Conservation (phyloP, 2,797 vertebrate genomes). For the Gephyroberyx darwinii region DNA sequence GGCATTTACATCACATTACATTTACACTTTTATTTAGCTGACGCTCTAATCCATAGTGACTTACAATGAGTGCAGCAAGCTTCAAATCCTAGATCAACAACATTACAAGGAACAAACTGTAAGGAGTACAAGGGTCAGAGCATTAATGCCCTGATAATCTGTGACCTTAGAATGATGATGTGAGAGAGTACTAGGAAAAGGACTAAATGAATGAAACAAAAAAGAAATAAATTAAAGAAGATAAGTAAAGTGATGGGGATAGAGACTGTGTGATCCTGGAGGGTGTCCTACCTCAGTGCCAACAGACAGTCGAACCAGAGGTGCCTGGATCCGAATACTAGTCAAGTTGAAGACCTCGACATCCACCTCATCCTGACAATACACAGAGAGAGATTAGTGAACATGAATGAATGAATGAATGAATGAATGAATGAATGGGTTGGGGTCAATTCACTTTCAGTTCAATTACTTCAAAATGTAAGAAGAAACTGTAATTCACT, state of each 20-base stretch:
- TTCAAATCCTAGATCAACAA: too few relatives aligned
- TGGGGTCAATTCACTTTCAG: not conserved
- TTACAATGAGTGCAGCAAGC: too few relatives aligned
- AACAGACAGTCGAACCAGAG: conserved; percentile 73
- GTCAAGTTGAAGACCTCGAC: conserved; percentile 76
- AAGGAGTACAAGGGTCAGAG: too few relatives aligned
- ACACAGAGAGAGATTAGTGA: conserved; percentile 1
- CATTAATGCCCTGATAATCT: too few relatives aligned
- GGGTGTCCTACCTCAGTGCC: conserved; percentile 70
- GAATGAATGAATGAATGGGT: not conserved
- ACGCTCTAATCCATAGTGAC: not conserved
- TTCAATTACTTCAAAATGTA: not conserved
- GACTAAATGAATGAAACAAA: too few relatives aligned
- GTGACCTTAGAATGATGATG: too few relatives aligned
- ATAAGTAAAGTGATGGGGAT: not conserved
- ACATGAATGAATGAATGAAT: not conserved
- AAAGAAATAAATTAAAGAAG: too few relatives aligned
- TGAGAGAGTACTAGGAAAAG: too few relatives aligned
- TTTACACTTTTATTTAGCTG: not conserved
- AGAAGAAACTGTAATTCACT: not conserved
- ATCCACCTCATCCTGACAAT: conserved; percentile 74
- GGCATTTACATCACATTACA: not conserved
- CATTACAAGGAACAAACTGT: too few relatives aligned
- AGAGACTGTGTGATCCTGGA: not conserved
- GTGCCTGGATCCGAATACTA: conserved; percentile 74